Conservation (phyloP, 2,113 vertebrate species). For the Xiphorhynchus elegans region DNA sequence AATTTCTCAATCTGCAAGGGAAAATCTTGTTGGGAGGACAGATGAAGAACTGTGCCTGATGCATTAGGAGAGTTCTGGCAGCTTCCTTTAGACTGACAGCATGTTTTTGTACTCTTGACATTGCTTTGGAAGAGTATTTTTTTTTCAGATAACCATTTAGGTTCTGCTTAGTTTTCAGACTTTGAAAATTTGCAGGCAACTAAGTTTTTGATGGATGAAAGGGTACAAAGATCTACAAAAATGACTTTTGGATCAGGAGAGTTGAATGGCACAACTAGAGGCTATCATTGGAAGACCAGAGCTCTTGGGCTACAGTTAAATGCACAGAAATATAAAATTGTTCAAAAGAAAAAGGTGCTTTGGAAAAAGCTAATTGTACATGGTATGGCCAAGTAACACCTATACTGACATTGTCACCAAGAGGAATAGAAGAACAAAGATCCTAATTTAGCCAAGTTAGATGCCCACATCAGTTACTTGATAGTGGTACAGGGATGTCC, state of each 20-base stretch:
- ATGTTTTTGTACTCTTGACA: neutral
- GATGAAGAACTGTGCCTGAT: neutral
- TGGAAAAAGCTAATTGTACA: neutral
- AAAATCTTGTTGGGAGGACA: neutral
- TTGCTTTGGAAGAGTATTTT: neutral
- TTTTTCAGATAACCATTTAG: neutral
- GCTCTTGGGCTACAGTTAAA: neutral
- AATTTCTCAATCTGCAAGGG: neutral
- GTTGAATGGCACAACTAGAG: neutral
- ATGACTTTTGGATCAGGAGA: neutral
- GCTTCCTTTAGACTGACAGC: neutral
- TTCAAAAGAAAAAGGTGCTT: neutral
- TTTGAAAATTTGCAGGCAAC: neutral
- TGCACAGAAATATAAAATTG: neutral
- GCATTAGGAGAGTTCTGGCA: neutral
- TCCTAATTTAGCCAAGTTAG: neutral
- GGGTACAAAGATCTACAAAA: neutral
- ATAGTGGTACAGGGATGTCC: neutral
- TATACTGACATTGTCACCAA: neutral
- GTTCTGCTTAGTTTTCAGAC: neutral
- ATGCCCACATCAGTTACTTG: neutral
- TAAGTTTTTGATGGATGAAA: neutral
- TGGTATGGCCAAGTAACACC: neutral
- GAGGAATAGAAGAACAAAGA: neutral
- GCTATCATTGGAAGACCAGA: neutral